Conservation (phyloP, 2,888 invertebrate species). For the Sminthurides aquaticus region DNA sequence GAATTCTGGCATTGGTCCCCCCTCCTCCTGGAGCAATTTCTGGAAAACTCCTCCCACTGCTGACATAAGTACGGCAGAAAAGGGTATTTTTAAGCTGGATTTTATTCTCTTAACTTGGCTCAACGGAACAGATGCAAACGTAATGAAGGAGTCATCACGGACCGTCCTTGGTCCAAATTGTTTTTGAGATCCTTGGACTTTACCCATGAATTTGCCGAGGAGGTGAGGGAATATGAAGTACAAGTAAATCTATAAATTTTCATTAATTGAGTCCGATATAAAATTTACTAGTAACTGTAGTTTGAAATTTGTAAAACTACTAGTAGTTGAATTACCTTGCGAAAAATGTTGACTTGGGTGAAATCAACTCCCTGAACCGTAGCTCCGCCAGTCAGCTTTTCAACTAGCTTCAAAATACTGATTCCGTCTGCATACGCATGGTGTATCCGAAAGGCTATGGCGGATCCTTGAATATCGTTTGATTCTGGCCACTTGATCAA, state of each 20-base stretch:
- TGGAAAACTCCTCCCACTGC: neutral
- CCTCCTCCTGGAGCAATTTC: neutral
- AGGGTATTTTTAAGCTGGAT: slow-evolving; percentile 5
- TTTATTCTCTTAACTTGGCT: slow-evolving; percentile 8
- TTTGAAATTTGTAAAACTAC: no score
- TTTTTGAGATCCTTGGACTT: neutral
- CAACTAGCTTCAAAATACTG: slow-evolving; percentile 7
- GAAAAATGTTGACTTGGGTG: no score
- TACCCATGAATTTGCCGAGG: neutral
- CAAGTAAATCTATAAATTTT: no score
- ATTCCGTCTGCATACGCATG: slow-evolving; percentile 15
- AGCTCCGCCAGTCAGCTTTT: neutral
- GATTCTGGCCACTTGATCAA: slow-evolving; percentile 4
- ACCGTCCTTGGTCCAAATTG: neutral
- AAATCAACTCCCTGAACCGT: neutral
- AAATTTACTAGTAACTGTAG: no score
- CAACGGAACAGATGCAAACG: slow-evolving; percentile 1
- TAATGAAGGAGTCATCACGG: neutral
- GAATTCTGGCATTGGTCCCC: neutral
- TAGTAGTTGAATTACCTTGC: no score
- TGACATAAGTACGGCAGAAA: slow-evolving; percentile 6
- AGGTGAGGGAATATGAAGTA: slow-evolving; percentile 9
- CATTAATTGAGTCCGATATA: no score
- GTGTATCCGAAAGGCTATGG: slow-evolving; percentile 16
- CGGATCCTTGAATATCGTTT: neutral